Evolutionary conservation across 2,888 invertebrate genomes (phyloP).

Genomic region (Noctua comes): DNA sequence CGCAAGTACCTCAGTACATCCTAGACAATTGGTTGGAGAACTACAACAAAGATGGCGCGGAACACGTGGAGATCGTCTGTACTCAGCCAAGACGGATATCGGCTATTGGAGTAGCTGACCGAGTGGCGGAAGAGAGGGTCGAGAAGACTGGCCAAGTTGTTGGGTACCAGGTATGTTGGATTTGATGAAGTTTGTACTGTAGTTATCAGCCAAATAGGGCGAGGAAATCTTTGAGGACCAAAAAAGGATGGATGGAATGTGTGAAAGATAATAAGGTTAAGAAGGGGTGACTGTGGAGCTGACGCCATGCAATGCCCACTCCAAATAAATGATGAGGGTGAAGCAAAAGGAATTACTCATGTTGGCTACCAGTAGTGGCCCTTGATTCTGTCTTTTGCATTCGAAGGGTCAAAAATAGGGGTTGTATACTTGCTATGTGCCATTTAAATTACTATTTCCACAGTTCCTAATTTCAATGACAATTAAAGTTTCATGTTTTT

Average conservation of each 20-base stretch:
- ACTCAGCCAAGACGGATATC: conserved; percentile 98
- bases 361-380: too few relatives aligned
- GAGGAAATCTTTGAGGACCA: neutral
- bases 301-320: neutral
- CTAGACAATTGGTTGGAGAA: conserved; percentile 95
- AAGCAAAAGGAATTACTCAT: too few relatives aligned
- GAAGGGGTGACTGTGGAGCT: neutral
- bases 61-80: conserved; percentile 96
- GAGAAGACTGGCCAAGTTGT: conserved; percentile 94
- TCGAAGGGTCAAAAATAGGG: neutral
- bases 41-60: conserved; percentile 85
- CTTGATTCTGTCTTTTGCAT: neutral
- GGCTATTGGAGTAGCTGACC: conserved; percentile 97
- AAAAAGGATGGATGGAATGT: neutral
- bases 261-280: neutral
- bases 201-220: too few relatives aligned
- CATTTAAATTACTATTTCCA: neutral
- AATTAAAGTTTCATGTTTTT: too few relatives aligned
- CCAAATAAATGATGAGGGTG: too few relatives aligned
- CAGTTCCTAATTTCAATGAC: neutral
- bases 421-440: neutral
- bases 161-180: conserved; percentile 92
- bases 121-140: conserved; percentile 96
- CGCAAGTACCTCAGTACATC: conserved; percentile 98
- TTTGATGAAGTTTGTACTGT: neutral